These are phyloP conservation scores for Gonatopus flavifemur DNA, from an alignment of 1,140 invertebrate species.

Conservation along the genomic window DNA sequence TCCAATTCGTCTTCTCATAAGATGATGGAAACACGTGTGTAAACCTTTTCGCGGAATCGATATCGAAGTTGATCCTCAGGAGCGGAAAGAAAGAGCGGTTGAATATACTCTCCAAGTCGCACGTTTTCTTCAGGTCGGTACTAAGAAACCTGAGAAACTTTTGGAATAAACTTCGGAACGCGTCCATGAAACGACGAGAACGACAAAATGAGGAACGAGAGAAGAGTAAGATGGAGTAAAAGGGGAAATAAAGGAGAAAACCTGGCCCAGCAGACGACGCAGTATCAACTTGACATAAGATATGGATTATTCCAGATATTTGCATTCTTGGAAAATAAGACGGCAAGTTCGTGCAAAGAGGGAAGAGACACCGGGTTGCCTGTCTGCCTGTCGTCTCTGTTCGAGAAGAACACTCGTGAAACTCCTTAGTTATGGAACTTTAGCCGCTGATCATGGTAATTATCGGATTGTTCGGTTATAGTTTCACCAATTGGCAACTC, in stretches of 20 bases:
- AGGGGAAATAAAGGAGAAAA: conserved; percentile 7
- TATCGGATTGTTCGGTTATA: conserved; percentile 32
- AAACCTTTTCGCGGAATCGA: no score
- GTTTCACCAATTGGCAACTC: no score
- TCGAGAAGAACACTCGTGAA: not conserved
- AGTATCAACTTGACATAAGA: conserved; percentile 51
- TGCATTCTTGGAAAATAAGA: conserved; percentile 56
- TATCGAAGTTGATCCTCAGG: no score
- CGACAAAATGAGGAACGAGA: conserved; percentile 11
- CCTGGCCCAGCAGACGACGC: conserved; percentile 28
- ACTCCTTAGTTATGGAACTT: conserved; percentile 27
- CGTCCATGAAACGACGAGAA: conserved; percentile 26
- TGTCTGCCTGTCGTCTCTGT: not conserved
- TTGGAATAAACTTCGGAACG: conserved; percentile 45
- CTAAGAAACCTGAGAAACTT: conserved; percentile 38
- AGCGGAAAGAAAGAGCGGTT: not conserved
- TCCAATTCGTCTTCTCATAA: no score
- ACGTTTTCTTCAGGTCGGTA: not conserved
- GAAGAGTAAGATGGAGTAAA: conserved; percentile 1
- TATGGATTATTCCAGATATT: conserved; percentile 58
- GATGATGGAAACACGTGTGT: no score
- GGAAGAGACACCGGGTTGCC: conserved; percentile 3
- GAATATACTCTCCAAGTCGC: not conserved
- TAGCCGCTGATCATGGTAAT: conserved; percentile 21
- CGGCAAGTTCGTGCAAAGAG: conserved; percentile 33